Evolutionary conservation across 1,140 invertebrate species (phyloP).

Genomic region (Pseudomyrmex dendroicus): DNA sequence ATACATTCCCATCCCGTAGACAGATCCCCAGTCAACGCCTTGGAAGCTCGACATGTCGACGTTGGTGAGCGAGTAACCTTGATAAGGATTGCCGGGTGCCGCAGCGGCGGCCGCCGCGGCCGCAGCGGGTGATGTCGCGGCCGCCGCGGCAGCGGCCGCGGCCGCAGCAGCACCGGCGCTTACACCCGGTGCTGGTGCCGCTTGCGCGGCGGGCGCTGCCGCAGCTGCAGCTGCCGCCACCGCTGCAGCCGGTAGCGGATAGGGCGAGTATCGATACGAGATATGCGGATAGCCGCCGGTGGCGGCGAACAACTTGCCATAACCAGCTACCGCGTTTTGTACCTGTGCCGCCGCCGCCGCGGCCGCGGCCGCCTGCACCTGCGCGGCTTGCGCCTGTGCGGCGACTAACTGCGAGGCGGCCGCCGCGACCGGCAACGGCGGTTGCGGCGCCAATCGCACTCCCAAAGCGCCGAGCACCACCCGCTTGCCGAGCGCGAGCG

Average conservation of each 20-base stretch:
- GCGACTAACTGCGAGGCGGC: slow-evolving; percentile 86
- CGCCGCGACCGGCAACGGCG: slow-evolving; percentile 84
- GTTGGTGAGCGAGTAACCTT: slow-evolving; percentile 93
- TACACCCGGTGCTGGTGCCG: slow-evolving; percentile 79
- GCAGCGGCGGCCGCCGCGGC: slow-evolving; percentile 86
- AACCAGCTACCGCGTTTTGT: slow-evolving; percentile 87
- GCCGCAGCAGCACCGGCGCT: slow-evolving; percentile 81
- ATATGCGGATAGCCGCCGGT: slow-evolving; percentile 82
- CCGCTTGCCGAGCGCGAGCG: slow-evolving; percentile 90
- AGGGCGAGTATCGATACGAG: slow-evolving; percentile 90
- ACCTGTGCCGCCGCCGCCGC: slow-evolving; percentile 86
- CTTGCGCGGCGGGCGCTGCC: slow-evolving; percentile 84
- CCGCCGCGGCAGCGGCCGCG: slow-evolving; percentile 77
- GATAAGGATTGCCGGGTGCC: slow-evolving; percentile 89
- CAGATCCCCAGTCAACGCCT: slow-evolving; percentile 94
- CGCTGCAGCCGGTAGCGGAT: slow-evolving; percentile 88
- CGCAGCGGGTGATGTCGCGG: slow-evolving; percentile 85
- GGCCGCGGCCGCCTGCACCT: slow-evolving; percentile 86
- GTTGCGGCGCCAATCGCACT: slow-evolving; percentile 87
- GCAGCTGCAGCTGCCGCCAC: slow-evolving; percentile 86
- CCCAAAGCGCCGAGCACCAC: slow-evolving; percentile 89
- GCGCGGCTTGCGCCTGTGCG: slow-evolving; percentile 85
- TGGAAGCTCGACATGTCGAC: slow-evolving; percentile 96
- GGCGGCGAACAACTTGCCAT: slow-evolving; percentile 89
- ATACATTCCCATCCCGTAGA: slow-evolving; percentile 96